Evolutionary conservation across 2,888 invertebrate genomes (phyloP).

Genomic region (Dicranocentrus wangi): DNA sequence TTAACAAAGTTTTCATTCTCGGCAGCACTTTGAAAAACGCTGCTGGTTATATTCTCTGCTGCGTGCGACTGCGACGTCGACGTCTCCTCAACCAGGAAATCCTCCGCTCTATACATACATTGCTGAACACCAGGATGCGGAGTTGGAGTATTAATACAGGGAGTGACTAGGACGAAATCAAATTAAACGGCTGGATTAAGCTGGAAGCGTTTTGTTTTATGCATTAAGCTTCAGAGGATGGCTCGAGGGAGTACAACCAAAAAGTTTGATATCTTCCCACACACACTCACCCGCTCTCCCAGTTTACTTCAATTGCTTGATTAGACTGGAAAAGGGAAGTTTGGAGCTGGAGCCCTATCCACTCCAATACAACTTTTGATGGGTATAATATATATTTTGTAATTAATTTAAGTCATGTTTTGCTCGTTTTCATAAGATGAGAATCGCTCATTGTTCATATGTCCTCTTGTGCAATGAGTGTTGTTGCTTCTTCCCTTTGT

Average conservation of each 20-base stretch:
- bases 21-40: neutral
- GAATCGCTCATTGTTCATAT: slow-evolving; percentile 15
- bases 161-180: slow-evolving; percentile 23
- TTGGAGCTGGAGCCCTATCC: too few relatives aligned
- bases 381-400: slow-evolving; percentile 39
- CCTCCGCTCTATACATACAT: too few relatives aligned
- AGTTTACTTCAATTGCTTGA: too few relatives aligned
- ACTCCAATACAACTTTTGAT: slow-evolving; percentile 31
- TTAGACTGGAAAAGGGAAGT: too few relatives aligned
- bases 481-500: too few relatives aligned
- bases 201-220: slow-evolving; percentile 17
- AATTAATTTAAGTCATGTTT: slow-evolving; percentile 54
- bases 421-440: slow-evolving; percentile 29
- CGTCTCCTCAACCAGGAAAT: too few relatives aligned
- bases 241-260: neutral
- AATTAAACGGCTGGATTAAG: slow-evolving; percentile 34
- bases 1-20: slow-evolving; percentile 25
- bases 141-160: neutral
- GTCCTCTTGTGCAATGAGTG: too few relatives aligned
- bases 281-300: neutral
- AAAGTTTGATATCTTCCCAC: neutral
- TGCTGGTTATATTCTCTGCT: neutral
- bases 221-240: neutral
- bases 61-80: too few relatives aligned
- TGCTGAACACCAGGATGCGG: too few relatives aligned